Base-by-base conservation (phyloP, 92 coral and sea anemone genomes). In the Pocillopora grandis region DNA sequence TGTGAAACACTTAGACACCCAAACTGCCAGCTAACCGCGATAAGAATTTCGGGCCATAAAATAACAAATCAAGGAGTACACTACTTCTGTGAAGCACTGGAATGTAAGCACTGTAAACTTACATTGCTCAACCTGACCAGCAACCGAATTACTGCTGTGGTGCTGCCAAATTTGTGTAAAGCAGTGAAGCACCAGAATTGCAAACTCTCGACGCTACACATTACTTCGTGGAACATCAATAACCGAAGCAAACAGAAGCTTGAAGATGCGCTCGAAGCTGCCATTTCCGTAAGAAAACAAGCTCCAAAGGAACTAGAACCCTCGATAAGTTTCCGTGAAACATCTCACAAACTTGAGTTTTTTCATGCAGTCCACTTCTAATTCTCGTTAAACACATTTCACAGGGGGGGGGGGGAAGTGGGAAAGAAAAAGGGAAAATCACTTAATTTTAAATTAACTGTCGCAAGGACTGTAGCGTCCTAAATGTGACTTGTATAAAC, bases 41-140 rank as follows among this genome's bases (percentile, higher is more conserved):
- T 85, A 36, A 21, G 55, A 17, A 79, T 85, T 48, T 1, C 15
- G 20, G 56, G 81, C 9, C 72, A 77, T 18, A 61, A 58, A 66
- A 61, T 85, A 0, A 77, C 75, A 12, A 80, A 76, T 52, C 31
- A 77, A 36, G 88, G 88, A 14, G 84, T 85, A 10, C 12, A 58
- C 33, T 15, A 69, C 61, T 48, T 85, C 59, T 69, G 77, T 21
- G 84, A 81, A 37, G 78, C 84, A 2, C 82, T 87, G 3, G 75
- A 82, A 71, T 52, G 77, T 71, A 72, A 82, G 60, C 59, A 82
- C 23, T 87, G 90, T 62, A 82, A 87, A 59, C 90, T 87, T 60
- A 68, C 65, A 36, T 16, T 13, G 62, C 56, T 87, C 58, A 65
- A 69, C 13, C 77, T 87, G 52, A 27, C 20, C 36, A 33, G 66